Evolutionary conservation across 2,113 vertebrate genomes (phyloP).

Genomic region (Perognathus longimembris): DNA sequence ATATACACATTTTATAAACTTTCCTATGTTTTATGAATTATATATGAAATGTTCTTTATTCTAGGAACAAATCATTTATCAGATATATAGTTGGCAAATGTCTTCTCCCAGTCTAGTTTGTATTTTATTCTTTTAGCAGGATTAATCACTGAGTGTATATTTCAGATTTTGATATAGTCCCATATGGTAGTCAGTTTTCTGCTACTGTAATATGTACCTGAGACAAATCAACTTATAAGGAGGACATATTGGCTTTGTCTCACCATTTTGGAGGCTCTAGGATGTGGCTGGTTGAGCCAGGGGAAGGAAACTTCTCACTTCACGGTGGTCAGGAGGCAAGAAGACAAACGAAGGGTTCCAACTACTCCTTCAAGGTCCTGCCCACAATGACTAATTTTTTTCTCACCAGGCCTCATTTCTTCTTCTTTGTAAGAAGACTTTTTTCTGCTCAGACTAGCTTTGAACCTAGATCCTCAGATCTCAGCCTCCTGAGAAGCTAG

Average conservation of each 20-base stretch:
- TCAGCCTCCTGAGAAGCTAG: too few species aligned
- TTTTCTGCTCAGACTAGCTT: too few species aligned
- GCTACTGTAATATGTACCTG: not conserved
- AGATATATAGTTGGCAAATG: not conserved
- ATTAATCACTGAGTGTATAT: not conserved
- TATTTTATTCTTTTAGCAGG: not conserved
- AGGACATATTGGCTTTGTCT: not conserved
- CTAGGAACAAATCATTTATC: not conserved
- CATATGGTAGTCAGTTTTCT: not conserved
- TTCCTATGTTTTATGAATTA: not conserved
- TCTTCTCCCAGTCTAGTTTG: not conserved
- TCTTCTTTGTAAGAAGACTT: too few species aligned
- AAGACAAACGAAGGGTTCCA: not conserved
- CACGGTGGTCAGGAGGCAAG: not conserved
- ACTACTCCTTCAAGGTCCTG: not conserved
- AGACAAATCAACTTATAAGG: not conserved
- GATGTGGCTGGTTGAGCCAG: not conserved
- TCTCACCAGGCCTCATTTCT: not conserved
- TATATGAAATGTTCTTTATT: slow-evolving; percentile 20
- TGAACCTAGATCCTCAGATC: too few species aligned
- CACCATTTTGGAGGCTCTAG: not conserved
- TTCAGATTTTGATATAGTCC: not conserved
- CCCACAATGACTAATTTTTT: too few species aligned
- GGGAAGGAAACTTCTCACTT: not conserved
- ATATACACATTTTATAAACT: not conserved